Percentiles rank a stretch among this genome's conserved stretches.
phyloP scores from a whole-genome alignment of 2,888 invertebrate genomes.

The Atrina japonica region DNA sequence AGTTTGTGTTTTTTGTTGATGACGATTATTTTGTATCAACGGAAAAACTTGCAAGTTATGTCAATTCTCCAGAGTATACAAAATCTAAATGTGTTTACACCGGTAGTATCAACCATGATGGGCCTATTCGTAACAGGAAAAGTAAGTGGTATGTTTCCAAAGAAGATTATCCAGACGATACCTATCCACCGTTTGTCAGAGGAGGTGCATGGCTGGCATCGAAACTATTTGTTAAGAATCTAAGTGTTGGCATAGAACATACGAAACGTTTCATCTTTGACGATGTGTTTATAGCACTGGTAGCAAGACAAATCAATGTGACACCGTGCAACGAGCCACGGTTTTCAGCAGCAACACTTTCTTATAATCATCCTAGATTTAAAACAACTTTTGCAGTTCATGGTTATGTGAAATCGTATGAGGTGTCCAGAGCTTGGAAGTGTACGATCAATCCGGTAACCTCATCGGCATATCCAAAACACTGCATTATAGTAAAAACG shows the following conservation, averaged over 20 bases:
- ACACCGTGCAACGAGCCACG: not conserved
- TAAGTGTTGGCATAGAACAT: conserved; percentile 12
- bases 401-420: not conserved
- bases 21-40: conserved; percentile 24
- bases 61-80: not conserved
- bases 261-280: conserved; percentile 26
- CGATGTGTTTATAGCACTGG: conserved; percentile 27
- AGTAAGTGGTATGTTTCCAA: conserved; percentile 21
- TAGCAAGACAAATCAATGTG: conserved; percentile 10
- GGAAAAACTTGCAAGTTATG: not conserved
- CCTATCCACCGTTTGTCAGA: conserved; percentile 26
- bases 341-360: not conserved
- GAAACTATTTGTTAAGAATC: conserved; percentile 6
- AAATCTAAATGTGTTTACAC: too few relatives aligned
- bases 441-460: too few relatives aligned
- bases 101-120: conserved; percentile 8
- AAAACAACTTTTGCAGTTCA: not conserved
- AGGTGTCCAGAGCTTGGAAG: not conserved
- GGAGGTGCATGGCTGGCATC: conserved; percentile 22
- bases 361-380: not conserved
- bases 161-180: conserved; percentile 21
- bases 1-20: conserved; percentile 17
- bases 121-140: not conserved
- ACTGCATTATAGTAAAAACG: too few relatives aligned
- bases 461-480: too few relatives aligned